A percentile compares a stretch with the other conserved stretches of the same genome.
These are phyloP conservation scores for Asobara japonica DNA, from an alignment of 1,140 invertebrate species.

Conservation along the genomic window DNA sequence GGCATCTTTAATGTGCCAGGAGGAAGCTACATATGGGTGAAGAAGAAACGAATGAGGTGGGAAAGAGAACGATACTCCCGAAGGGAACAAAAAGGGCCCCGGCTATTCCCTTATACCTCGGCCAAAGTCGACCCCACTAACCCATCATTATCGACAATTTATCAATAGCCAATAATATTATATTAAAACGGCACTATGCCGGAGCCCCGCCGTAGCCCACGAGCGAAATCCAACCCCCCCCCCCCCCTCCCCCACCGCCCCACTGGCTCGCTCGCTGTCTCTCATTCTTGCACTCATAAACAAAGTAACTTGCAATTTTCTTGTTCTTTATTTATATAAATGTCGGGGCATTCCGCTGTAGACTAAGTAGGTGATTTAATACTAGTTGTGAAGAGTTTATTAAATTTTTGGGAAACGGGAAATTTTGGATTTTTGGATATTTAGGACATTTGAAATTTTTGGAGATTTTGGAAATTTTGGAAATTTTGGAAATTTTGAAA, in stretches of 20 bases:
- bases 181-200: conserved; percentile 61
- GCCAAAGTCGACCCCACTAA: conserved; percentile 43
- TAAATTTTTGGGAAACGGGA: too few relatives aligned
- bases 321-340: not conserved
- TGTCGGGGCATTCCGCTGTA: too few relatives aligned
- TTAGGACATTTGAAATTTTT: too few relatives aligned
- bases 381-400: too few relatives aligned
- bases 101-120: conserved; percentile 32
- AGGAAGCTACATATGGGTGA: conserved; percentile 4
- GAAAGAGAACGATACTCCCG: conserved; percentile 12
- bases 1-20: not conserved
- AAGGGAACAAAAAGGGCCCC: conserved; percentile 2
- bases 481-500: too few relatives aligned
- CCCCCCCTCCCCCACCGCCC: too few relatives aligned
- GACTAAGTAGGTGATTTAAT: too few relatives aligned
- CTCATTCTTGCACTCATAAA: conserved; percentile 32
- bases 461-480: too few relatives aligned
- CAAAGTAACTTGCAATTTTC: not conserved
- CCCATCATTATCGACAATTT: conserved; percentile 69
- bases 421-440: too few relatives aligned
- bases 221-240: conserved; percentile 34
- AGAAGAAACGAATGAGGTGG: conserved; percentile 18
- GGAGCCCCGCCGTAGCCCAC: conserved; percentile 39
- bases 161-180: conserved; percentile 70
- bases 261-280: too few relatives aligned